These are phyloP conservation scores for Beaufortia kweichowensis DNA, from an alignment of 2,113 vertebrate species.

Conservation along the genomic window DNA sequence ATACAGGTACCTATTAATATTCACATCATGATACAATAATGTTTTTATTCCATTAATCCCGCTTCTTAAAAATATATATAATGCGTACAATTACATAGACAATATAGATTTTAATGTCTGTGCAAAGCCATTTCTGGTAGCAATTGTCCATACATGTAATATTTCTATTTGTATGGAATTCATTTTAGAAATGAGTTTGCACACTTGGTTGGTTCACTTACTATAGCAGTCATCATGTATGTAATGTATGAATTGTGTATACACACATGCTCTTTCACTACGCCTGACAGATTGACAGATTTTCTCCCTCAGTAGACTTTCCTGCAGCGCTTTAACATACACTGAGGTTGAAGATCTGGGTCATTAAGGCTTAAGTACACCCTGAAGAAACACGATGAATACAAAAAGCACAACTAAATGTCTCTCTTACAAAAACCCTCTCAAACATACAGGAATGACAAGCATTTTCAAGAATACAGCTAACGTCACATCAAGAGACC, in stretches of 20 bases:
- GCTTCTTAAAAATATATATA: neutral
- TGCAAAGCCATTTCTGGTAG: neutral
- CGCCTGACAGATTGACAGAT: neutral
- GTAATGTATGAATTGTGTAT: neutral
- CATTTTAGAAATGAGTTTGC: neutral
- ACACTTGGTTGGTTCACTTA: neutral
- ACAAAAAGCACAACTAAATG: slow-evolving; percentile 12
- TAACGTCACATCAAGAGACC: neutral
- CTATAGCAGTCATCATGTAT: neutral
- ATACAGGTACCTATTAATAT: neutral
- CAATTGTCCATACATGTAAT: neutral
- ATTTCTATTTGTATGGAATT: neutral
- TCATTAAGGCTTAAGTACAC: neutral
- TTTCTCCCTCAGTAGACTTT: neutral
- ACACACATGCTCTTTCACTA: neutral
- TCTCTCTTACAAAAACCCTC: neutral
- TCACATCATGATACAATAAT: neutral
- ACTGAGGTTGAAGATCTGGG: slow-evolving; percentile 2
- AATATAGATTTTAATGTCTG: neutral
- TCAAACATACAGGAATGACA: neutral
- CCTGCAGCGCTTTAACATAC: neutral
- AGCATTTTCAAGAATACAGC: neutral
- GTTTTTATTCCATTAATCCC: neutral
- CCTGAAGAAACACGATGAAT: neutral
- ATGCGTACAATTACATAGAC: neutral